phyloP scores from a whole-genome alignment of 2,797 vertebrate genomes.

The Perodicticus potto region DNA sequence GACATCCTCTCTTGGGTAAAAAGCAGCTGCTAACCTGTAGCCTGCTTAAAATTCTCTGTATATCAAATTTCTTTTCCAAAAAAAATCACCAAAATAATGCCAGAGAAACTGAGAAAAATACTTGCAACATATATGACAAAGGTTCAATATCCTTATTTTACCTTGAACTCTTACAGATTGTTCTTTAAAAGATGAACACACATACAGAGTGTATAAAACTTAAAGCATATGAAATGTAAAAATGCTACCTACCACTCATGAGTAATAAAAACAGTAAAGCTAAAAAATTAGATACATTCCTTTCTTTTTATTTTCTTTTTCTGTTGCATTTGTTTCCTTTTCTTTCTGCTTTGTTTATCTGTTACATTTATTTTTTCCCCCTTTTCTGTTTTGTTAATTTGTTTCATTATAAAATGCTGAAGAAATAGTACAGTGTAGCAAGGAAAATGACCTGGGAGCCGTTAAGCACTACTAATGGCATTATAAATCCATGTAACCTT shows the following conservation, averaged over 20 bases:
- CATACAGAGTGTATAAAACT: neutral
- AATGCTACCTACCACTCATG: neutral
- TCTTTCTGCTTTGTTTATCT: neutral
- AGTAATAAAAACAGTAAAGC: neutral
- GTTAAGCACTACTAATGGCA: accelerated
- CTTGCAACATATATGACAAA: neutral
- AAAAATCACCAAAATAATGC: neutral
- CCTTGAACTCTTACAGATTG: neutral
- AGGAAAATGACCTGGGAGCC: neutral
- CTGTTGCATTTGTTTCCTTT: neutral
- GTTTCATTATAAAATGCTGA: neutral
- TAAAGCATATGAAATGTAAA: neutral
- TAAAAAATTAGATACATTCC: neutral
- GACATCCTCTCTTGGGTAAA: neutral
- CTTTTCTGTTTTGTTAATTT: neutral
- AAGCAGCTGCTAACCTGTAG: neutral
- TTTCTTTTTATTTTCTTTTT: neutral
- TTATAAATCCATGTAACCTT: neutral
- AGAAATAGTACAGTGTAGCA: neutral
- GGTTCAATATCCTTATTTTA: neutral
- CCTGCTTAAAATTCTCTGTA: neutral
- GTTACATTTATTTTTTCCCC: neutral
- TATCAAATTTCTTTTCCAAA: neutral
- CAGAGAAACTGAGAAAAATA: neutral
- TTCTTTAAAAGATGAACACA: neutral